Percentiles rank a stretch among this genome's conserved stretches.
Evolutionary conservation across 2,797 vertebrate species (phyloP).

Genomic region (Coregonus suidteri): DNA sequence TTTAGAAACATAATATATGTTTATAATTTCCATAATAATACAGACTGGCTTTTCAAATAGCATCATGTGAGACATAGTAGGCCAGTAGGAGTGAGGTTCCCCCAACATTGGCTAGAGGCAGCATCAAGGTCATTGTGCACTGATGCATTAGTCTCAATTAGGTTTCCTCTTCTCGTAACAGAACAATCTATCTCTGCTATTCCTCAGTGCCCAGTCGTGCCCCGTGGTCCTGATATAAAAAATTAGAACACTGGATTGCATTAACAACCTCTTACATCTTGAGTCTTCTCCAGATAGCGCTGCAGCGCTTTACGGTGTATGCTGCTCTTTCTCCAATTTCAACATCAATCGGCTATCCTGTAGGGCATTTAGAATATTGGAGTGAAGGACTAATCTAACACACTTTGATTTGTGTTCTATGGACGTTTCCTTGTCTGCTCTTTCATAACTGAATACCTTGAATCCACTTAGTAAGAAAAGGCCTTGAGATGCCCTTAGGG

Average conservation of each 20-base stretch:
- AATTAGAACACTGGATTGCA: slow-evolving; percentile 44
- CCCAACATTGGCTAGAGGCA: not conserved
- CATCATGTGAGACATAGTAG: too few relatives aligned
- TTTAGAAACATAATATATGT: too few relatives aligned
- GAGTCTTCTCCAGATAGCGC: not conserved
- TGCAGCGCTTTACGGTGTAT: not conserved
- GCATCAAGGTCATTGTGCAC: slow-evolving; percentile 52
- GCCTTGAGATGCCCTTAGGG: not conserved
- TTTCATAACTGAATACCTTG: not conserved
- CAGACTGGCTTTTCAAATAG: too few relatives aligned
- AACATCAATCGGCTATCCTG: slow-evolving; percentile 1
- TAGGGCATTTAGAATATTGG: slow-evolving; percentile 4
- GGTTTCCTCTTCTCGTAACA: slow-evolving; percentile 17
- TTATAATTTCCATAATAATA: too few relatives aligned
- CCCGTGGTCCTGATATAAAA: slow-evolving; percentile 21
- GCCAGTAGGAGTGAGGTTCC: too few relatives aligned
- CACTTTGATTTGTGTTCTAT: slow-evolving; percentile 5
- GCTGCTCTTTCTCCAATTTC: not conserved
- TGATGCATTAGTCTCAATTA: slow-evolving; percentile 47
- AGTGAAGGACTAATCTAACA: not conserved
- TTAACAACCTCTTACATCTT: not conserved
- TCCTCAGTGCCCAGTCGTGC: slow-evolving; percentile 3
- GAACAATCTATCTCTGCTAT: slow-evolving; percentile 24
- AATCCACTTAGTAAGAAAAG: not conserved
- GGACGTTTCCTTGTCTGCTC: not conserved